A percentile compares a stretch with the other conserved stretches of the same genome.
phyloP scores from a whole-genome alignment of 2,797 vertebrate genomes.

The Anableps anableps region DNA sequence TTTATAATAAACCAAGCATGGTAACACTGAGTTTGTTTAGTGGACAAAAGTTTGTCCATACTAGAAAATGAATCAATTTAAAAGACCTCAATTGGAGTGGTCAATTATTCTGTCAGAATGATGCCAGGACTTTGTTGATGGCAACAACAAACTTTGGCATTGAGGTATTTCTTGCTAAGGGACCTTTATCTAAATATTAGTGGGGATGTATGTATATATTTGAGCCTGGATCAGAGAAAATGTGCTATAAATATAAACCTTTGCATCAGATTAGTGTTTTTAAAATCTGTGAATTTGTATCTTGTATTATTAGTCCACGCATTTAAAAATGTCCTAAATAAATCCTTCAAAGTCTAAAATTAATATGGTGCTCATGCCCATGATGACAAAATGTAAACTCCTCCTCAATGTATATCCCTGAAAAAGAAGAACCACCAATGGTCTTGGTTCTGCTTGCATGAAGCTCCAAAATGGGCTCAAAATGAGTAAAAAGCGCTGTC shows the following conservation, averaged over 20 bases:
- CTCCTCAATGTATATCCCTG: constrained; percentile 1
- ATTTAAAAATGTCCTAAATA: not conserved
- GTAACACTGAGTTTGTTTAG: not conserved
- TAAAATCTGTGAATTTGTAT: not conserved
- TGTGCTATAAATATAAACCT: not conserved
- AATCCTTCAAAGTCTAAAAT: not conserved
- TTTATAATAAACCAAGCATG: not conserved
- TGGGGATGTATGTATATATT: not conserved
- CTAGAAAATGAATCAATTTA: not conserved
- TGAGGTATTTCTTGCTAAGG: not conserved
- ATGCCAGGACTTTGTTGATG: not conserved
- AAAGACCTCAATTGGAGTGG: not conserved
- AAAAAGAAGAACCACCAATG: constrained; percentile 9
- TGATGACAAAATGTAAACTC: not conserved
- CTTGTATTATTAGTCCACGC: not conserved
- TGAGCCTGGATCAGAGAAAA: not conserved
- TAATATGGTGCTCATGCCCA: not conserved
- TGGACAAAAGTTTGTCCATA: not conserved
- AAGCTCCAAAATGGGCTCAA: constrained; percentile 49
- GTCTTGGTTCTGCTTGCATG: constrained; percentile 9
- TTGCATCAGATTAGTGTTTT: not conserved
- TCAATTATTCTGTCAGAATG: not conserved
- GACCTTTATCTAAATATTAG: not conserved
- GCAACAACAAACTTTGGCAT: not conserved
- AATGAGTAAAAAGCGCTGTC: constrained; percentile 79